Evolutionary conservation across 1,140 invertebrate species (phyloP).

Genomic region (Formica selysi): DNA sequence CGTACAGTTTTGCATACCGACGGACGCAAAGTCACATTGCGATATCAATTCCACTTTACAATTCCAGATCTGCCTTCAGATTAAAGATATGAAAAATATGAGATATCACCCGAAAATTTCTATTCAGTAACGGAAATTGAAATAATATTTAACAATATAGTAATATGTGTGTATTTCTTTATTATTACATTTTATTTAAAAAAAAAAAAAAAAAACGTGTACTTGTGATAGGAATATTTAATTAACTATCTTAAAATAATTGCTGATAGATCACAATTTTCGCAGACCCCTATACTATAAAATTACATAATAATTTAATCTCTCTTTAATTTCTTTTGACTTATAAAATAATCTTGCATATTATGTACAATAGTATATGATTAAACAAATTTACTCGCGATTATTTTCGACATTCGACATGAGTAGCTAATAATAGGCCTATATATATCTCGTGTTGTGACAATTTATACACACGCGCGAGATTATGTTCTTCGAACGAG

Average conservation of each 20-base stretch:
- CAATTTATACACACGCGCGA: slow-evolving; percentile 7
- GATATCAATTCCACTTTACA: slow-evolving; percentile 75
- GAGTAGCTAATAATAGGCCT: slow-evolving; percentile 8
- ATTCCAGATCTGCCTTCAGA: slow-evolving; percentile 20
- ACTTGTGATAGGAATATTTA: not conserved
- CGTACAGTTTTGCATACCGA: slow-evolving; percentile 73
- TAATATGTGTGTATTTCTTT: not conserved
- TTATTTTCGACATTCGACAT: slow-evolving; percentile 30
- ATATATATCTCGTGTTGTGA: slow-evolving; percentile 28
- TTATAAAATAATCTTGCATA: not conserved
- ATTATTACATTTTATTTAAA: not conserved
- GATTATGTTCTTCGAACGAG: slow-evolving; percentile 56
- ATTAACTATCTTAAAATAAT: not conserved
- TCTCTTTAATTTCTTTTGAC: not conserved
- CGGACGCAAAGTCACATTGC: slow-evolving; percentile 72
- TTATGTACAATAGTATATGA: not conserved
- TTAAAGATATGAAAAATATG: slow-evolving; percentile 5
- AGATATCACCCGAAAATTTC: slow-evolving; percentile 6
- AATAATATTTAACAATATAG: not conserved
- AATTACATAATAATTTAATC: slow-evolving; percentile 12
- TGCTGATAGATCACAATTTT: not conserved
- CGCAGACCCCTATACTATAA: no score
- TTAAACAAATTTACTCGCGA: not conserved
- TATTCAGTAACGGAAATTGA: not conserved
- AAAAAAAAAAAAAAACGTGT: not conserved